Base-by-base conservation (phyloP, 2,888 invertebrate genomes). In the Platypus cylindrus region DNA sequence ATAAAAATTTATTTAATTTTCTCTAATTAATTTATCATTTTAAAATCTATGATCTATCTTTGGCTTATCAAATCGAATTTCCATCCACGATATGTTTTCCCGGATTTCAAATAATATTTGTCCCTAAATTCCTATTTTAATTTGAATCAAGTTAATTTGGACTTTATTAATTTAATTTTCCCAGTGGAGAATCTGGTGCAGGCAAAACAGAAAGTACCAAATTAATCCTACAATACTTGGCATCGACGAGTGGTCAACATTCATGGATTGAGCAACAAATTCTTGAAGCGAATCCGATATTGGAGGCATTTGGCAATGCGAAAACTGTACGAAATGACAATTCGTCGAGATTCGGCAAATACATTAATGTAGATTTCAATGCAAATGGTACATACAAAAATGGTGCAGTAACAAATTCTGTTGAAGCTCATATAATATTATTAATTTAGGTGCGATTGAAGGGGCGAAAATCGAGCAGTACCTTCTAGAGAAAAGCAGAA, bases 191-290 rank as follows among this genome's bases (percentile, higher is more conserved):
- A 64, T 90, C 89, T 54, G 93, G 94, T 0, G 91, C 93, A 5
- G 94, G 93, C 2, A 94, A 94, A 66, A 94, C 93, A 0, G 93
- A 95, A 60, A 90, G 89, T 55, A 94, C 93, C 2, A 95, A 95
- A 62, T 63, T 94, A 36, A 80, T 94, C 45, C 67, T 95, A 1
- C 93, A 94, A 60, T 95, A 93, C 60, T 64, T 95, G 49, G 91
- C 94, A 2, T 85, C 91, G 1, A 83, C 86, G 8, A 89, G 87
- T 55, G 93, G 91, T 1, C 89, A 93, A 54, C 93, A 93, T 61
- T 90, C 90, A 0, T 93, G 93, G 93, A 90, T 94, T 40, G 94
- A 94, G 60, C 91, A 95, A 54, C 94, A 95, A 62, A 93, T 95
- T 39, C 74, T 95, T 45, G 93, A 94, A 63, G 86, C 94, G 0